Percentiles rank a stretch among this genome's conserved stretches.
Conservation (phyloP, 2,888 invertebrate genomes). For the Athalia cordata region DNA sequence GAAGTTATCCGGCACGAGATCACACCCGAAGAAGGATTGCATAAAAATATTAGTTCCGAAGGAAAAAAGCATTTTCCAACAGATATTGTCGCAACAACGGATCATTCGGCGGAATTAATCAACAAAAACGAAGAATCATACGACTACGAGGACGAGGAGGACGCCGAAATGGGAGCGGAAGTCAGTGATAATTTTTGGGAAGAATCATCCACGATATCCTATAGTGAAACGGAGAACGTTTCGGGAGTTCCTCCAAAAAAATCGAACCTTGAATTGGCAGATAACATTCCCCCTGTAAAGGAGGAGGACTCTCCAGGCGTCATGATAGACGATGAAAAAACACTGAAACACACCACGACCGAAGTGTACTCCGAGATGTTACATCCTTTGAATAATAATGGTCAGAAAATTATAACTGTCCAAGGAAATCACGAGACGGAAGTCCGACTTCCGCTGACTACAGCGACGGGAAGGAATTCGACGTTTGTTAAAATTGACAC, state of each 20-base stretch:
- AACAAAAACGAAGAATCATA: slow-evolving; percentile 14
- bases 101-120: too few relatives aligned
- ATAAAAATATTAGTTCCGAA: too few relatives aligned
- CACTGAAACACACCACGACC: slow-evolving; percentile 56
- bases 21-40: too few relatives aligned
- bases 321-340: slow-evolving; percentile 56
- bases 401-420: slow-evolving; percentile 55
- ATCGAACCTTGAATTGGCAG: slow-evolving; percentile 53
- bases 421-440: slow-evolving; percentile 42
- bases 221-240: background rate
- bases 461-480: slow-evolving; percentile 59
- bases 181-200: too few relatives aligned
- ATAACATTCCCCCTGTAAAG: slow-evolving; percentile 34
- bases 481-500: slow-evolving; percentile 65
- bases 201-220: too few relatives aligned
- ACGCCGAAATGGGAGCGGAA: slow-evolving; percentile 44
- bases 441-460: slow-evolving; percentile 11
- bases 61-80: too few relatives aligned
- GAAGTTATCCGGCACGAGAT: too few relatives aligned
- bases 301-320: background rate
- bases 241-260: slow-evolving; percentile 38
- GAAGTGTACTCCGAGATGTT: slow-evolving; percentile 60
- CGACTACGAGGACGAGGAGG: slow-evolving; percentile 50
- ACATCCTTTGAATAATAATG: slow-evolving; percentile 57
- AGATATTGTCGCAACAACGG: too few relatives aligned